A percentile compares a stretch with the other conserved stretches of the same genome.
These are phyloP conservation scores for Cabera pusaria DNA, from an alignment of 2,888 invertebrate species.

Conservation along the genomic window DNA sequence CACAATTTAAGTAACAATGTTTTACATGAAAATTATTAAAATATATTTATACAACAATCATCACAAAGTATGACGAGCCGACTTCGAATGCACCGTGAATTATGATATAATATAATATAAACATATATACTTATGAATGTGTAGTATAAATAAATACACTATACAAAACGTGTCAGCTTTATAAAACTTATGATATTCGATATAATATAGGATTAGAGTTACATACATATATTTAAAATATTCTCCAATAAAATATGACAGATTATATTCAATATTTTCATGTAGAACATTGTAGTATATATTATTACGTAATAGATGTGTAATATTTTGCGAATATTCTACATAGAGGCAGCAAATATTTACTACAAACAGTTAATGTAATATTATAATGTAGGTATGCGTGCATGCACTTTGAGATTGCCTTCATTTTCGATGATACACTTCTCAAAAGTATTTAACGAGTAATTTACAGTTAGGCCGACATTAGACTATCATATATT, in stretches of 20 bases:
- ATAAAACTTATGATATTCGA: slow-evolving; percentile 31
- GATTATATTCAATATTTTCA: slow-evolving; percentile 42
- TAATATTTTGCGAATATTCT: slow-evolving; percentile 79
- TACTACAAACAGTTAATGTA: slow-evolving; percentile 54
- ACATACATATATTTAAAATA: slow-evolving; percentile 10
- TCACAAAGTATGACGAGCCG: slow-evolving; percentile 22
- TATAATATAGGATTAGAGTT: slow-evolving; percentile 27
- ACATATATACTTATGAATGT: slow-evolving; percentile 12
- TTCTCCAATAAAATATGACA: slow-evolving; percentile 6
- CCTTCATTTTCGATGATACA: slow-evolving; percentile 23
- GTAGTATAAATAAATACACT: slow-evolving; percentile 7
- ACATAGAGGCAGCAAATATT: slow-evolving; percentile 77
- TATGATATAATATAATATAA: not conserved
- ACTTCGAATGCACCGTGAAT: slow-evolving; percentile 14
- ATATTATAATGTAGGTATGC: slow-evolving; percentile 54
- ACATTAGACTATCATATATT: too few relatives aligned
- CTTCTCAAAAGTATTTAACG: slow-evolving; percentile 34
- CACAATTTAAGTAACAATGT: slow-evolving; percentile 60
- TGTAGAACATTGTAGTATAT: slow-evolving; percentile 55
- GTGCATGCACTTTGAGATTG: slow-evolving; percentile 51
- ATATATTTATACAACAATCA: slow-evolving; percentile 17
- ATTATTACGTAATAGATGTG: slow-evolving; percentile 53
- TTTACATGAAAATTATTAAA: slow-evolving; percentile 43
- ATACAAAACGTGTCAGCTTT: slow-evolving; percentile 16
- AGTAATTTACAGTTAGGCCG: too few relatives aligned